Evolutionary conservation across 1,140 invertebrate species (phyloP), one percentile per base, ranked within the genome.

Genomic region (Aphis gossypii): DNA sequence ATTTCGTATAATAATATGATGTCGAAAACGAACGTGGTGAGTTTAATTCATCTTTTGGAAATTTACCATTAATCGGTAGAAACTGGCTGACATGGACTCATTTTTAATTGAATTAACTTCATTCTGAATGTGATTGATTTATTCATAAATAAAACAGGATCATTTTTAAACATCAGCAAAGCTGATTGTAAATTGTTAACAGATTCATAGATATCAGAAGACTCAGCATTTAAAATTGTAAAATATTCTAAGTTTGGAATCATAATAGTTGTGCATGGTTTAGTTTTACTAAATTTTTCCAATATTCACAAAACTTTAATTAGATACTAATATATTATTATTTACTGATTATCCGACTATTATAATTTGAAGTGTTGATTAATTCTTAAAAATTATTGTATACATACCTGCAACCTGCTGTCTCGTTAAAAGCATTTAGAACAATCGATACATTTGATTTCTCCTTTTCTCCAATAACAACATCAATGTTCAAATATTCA

Each of bases 111-210:
- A 44, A 84, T 84, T 84, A 84, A 84, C 82, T 84, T 84, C 2
- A 84, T 25, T 84, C 82, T 38, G 0, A 7, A 38, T 84, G 38
- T 84, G 38, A 84, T 84, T 84, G 82, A 84, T 84, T 84, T 84
- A 84, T 84, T 84, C 82, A 84, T 84, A 84, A 84, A 84, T 84
- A 84, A 84, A 41, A 84, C 82, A 44, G 82, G 82, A 44, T 84
- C 82, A 84, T 84, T 84, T 84, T 84, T 84, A 41, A 84, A 84
- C 82, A 84, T 84, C 44, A 7, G 23, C 20, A 38, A 84, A 84
- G 38, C 38, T 84, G 38, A 84, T 84, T 84, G 38, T 41, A 84
- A 84, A 84, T 84, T 84, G 21, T 84, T 3, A 84, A 84, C 82
- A 84, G 82, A 84, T 84, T 41, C 82, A 84, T 44, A 84, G 82